Evolutionary conservation across 2,888 invertebrate genomes (phyloP), one percentile per base, ranked within the genome.

Genomic region (Archips xylosteana): DNA sequence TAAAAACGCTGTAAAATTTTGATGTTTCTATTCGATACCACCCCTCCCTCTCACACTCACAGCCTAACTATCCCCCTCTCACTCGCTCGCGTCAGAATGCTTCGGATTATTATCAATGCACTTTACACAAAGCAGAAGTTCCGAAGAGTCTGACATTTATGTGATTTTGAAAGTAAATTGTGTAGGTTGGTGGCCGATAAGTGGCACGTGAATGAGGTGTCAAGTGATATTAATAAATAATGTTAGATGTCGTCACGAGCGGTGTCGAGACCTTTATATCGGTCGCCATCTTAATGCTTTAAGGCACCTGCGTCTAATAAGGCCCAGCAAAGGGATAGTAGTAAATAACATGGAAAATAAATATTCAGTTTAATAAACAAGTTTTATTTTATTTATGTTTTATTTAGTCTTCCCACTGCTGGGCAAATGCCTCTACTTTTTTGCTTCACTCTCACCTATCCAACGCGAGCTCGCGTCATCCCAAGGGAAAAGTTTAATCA

Each of bases 1-100:
- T 94, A 94, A 94, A 94, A 93, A 92, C 81, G 93, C 89, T 93
- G 93, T 94, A 93, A 94, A 94, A 92, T 92, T 94, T 94, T 94
- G 92, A 94, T 94, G 94, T 94, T 92, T 93, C 93, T 92, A 93
- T 94, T 92, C 92, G 91, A 86, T 80, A 82, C 82, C 80, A n/a
- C 54, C 81, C 76, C 47, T 89, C 87, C 77, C 80, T 8, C 74
- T 89, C 84, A 1, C 79, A 74, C 87, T 2, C 39, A 4, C 13
- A 0, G 0, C 8, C 5, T 70, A n/a, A 8, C 34, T 82, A 85
- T 78, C 45, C 42, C 76, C 77, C 13, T 90, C 88, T 65, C 86
- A 1, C 76, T 89, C 84, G 6, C 78, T 45, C 86, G 75, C 80
- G 86, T 84, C 87, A 90, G 91, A 92, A 91, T 89, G 88, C 89